Evolutionary conservation across 53 echinoderm and acorn worm species (phyloP).

Genomic region (Temnopleurus reevesii): DNA sequence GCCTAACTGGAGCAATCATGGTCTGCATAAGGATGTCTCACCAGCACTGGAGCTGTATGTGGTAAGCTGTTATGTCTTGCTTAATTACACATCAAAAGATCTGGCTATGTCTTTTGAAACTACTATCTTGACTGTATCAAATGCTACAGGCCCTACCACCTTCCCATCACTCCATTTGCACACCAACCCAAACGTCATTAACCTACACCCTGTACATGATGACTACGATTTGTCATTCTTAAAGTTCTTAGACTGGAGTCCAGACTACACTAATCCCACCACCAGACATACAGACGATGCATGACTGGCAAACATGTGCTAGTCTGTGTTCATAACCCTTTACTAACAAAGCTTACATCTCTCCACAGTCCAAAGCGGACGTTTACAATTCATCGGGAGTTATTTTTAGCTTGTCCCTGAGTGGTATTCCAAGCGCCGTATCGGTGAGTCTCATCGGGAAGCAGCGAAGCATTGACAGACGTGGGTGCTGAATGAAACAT

Average conservation of each 20-base stretch:
- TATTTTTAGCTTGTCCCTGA: slow-evolving; percentile 42
- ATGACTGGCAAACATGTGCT: neutral
- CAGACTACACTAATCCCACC: neutral
- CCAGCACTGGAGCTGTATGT: too few species aligned
- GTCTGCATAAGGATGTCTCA: too few species aligned
- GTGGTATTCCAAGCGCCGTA: slow-evolving; percentile 18
- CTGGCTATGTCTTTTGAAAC: too few species aligned
- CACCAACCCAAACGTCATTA: too few species aligned
- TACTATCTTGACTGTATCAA: too few species aligned
- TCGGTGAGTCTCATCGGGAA: slow-evolving; percentile 32
- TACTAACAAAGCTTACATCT: neutral
- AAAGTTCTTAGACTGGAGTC: neutral
- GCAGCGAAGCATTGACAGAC: slow-evolving; percentile 8
- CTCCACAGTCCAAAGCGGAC: neutral
- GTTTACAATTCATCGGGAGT: neutral
- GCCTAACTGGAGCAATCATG: too few species aligned
- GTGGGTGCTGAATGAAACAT: neutral
- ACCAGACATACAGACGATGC: neutral
- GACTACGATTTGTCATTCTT: too few species aligned
- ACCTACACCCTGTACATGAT: too few species aligned
- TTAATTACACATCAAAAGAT: too few species aligned
- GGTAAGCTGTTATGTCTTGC: too few species aligned
- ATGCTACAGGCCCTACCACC: too few species aligned
- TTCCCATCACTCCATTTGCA: too few species aligned
- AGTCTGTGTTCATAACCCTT: neutral